Evolutionary conservation across 2,113 vertebrate species (phyloP).

Genomic region (Saimiri boliviensis): DNA sequence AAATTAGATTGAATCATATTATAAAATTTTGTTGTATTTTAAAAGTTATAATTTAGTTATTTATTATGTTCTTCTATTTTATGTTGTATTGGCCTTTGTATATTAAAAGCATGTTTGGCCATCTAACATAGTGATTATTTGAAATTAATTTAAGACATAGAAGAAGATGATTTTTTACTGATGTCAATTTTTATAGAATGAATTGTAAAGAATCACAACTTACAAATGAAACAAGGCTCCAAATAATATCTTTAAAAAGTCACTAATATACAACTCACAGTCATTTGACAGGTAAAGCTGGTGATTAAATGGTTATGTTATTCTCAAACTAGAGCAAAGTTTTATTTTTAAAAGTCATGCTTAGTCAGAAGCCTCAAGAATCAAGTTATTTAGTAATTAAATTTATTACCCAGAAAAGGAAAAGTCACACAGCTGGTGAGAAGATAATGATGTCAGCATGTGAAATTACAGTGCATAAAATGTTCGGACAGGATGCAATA

Average conservation of each 20-base stretch:
- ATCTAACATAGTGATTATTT: background rate
- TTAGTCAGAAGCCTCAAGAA: background rate
- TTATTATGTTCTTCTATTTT: background rate
- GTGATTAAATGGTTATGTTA: background rate
- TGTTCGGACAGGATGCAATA: background rate
- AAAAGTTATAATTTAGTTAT: background rate
- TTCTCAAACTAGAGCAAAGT: background rate
- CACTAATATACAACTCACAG: background rate
- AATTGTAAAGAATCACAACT: background rate
- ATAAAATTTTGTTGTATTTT: background rate
- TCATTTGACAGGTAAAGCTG: background rate
- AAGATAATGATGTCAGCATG: constrained; percentile 36
- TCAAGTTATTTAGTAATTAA: constrained; percentile 26
- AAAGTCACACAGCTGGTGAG: background rate
- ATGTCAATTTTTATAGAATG: background rate
- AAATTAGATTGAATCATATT: background rate
- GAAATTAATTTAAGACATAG: background rate
- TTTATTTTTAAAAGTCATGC: constrained; percentile 3
- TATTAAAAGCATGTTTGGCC: background rate
- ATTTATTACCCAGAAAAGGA: background rate
- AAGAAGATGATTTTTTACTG: background rate
- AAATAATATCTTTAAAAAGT: background rate
- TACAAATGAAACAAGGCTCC: background rate
- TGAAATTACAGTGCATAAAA: constrained; percentile 6
- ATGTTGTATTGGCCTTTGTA: background rate